These are phyloP conservation scores for Alcis repandata DNA, from an alignment of 2,888 invertebrate species.

Conservation along the genomic window DNA sequence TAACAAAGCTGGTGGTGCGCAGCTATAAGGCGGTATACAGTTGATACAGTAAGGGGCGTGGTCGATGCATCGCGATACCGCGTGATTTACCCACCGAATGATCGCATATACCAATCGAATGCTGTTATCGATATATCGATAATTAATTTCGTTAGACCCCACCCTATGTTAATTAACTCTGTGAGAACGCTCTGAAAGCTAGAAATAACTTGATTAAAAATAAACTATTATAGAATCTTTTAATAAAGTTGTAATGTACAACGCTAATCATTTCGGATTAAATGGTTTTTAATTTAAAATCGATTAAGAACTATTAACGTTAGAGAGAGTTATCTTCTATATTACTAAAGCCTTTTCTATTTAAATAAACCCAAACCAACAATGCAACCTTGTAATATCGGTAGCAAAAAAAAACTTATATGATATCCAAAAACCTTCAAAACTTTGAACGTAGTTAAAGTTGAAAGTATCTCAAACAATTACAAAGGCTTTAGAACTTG, in stretches of 20 bases:
- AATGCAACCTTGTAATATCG: too few relatives aligned
- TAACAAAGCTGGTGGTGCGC: not conserved
- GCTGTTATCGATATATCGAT: conserved; percentile 77
- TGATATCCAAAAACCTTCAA: not conserved
- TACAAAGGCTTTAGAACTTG: conserved; percentile 20
- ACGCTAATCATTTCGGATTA: not conserved
- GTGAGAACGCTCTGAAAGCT: conserved; percentile 65
- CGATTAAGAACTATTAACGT: not conserved
- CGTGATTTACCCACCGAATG: conserved; percentile 81
- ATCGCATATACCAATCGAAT: conserved; percentile 70
- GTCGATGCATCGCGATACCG: conserved; percentile 61
- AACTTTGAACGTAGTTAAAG: not conserved
- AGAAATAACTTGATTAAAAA: conserved; percentile 49
- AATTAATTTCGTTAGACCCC: conserved; percentile 75
- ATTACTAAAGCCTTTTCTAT: not conserved
- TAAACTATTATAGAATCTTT: conserved; percentile 38
- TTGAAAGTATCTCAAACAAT: conserved; percentile 6
- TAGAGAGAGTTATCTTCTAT: not conserved
- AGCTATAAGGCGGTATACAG: conserved; percentile 59
- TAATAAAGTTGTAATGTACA: conserved; percentile 38
- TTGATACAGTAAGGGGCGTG: conserved; percentile 61
- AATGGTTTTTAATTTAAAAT: conserved; percentile 4
- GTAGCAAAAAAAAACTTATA: too few relatives aligned
- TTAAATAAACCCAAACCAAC: too few relatives aligned
- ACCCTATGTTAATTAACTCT: conserved; percentile 74